Evolutionary conservation across 92 coral and sea anemone species (phyloP), one percentile per base, ranked within the genome.

Genomic region (Epizoanthus rinbou): DNA sequence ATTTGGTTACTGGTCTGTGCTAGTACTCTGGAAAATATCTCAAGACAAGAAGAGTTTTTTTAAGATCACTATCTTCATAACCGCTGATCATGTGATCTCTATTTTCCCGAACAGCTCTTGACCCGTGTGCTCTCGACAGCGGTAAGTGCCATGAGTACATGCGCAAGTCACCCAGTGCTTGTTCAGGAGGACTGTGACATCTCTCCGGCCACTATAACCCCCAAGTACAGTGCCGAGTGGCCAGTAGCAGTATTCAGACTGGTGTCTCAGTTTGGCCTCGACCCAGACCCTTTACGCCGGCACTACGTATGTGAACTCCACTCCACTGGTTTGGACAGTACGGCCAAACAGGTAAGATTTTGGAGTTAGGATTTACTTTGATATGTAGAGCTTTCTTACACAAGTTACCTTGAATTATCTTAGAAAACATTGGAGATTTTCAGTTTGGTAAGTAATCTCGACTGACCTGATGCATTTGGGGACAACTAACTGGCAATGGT

Each of bases 221-320:
- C 67, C 64, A 56, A 84, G 22, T 63, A 75, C 39, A 75, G 79
- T 64, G 62, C 74, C 47, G 98, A 90, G 64, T 97, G 99, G 99
- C 86, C 95, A 21, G 69, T 79, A 75, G 90, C 75, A 13, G 85
- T 91, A 52, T 92, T 90, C 69, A 52, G 74, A 64, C 90, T 97
- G 74, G 98, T 93, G 25, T 95, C 91, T 68, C 97, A 97, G 85
- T 89, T 92, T 80, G 95, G 91, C 54, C 90, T 92, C 81, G 97
- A 97, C 70, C 78, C 74, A 43, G 98, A 94, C 74, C 74, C 86
- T 37, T 72, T 97, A 64, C 88, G 90, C 18, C 63, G 91, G 15
- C 91, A 97, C 69, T 90, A 74, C 65, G 97, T 94, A 21, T 85
- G 90, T 67, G 99, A 97, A 66, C 69, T 97, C 73, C 92, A 83